phyloP scores from a whole-genome alignment of 1,140 invertebrate genomes.

The Nautilus pompilius region DNA sequence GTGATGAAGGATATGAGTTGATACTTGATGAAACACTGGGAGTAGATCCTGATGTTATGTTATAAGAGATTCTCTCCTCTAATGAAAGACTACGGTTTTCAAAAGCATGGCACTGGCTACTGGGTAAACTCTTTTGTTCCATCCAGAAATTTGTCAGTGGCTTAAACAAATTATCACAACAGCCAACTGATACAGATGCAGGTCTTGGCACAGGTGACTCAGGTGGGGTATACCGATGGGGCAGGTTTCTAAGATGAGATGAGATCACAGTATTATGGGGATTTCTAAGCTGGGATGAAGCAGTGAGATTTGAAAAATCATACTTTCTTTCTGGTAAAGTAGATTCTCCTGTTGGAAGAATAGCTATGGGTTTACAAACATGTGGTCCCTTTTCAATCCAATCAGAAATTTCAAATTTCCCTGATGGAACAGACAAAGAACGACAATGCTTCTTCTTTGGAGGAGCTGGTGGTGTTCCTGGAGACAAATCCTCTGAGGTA shows the following conservation, averaged over 20 bases:
- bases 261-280: neutral
- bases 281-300: neutral
- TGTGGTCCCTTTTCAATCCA: neutral
- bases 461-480: constrained; percentile 20
- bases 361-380: constrained; percentile 35
- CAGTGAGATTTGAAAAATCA: neutral
- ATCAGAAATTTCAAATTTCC: neutral
- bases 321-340: neutral
- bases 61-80: constrained; percentile 43
- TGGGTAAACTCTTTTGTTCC: neutral
- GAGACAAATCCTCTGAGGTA: constrained; percentile 10
- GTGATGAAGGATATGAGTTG: constrained; percentile 20
- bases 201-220: constrained; percentile 45
- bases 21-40: constrained; percentile 18
- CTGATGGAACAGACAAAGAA: constrained; percentile 33
- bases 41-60: constrained; percentile 17
- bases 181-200: constrained; percentile 26
- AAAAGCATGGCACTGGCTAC: neutral
- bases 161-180: constrained; percentile 1
- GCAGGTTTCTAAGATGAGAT: neutral
- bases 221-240: constrained; percentile 32
- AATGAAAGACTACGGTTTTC: constrained; percentile 48
- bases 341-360: constrained; percentile 16
- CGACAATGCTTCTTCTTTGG: constrained; percentile 48
- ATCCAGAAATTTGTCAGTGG: neutral